Percentiles rank a stretch among this genome's conserved stretches.
phyloP scores from a whole-genome alignment of 2,888 invertebrate species.

The Cryptus viduatorius region DNA sequence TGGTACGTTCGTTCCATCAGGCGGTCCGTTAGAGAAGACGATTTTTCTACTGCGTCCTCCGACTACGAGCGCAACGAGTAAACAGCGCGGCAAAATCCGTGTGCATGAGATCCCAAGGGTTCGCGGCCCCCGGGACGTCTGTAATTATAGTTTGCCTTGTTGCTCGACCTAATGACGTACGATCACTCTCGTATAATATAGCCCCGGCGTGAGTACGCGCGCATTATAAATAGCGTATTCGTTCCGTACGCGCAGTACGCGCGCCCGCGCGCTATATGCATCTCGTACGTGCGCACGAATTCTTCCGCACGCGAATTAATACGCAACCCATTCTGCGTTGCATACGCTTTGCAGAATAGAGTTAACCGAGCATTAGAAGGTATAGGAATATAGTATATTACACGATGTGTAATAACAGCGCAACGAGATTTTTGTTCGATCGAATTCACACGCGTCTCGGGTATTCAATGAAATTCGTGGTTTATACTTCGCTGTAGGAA shows the following conservation, averaged over 20 bases:
- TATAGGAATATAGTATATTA: not conserved
- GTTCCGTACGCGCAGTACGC: conserved; percentile 4
- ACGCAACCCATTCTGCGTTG: conserved; percentile 43
- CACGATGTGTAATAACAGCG: conserved; percentile 12
- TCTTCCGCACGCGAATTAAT: conserved; percentile 37
- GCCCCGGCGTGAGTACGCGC: conserved; percentile 30
- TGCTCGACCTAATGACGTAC: conserved; percentile 67
- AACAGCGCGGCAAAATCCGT: conserved; percentile 7
- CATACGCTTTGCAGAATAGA: conserved; percentile 6
- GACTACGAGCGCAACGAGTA: conserved; percentile 15
- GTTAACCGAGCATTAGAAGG: conserved; percentile 1
- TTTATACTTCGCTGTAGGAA: not conserved
- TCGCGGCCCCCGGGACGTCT: conserved; percentile 56
- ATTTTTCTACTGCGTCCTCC: conserved; percentile 29
- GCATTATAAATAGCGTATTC: conserved; percentile 56
- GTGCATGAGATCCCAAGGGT: conserved; percentile 59
- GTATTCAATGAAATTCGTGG: not conserved
- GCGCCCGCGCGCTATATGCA: conserved; percentile 2
- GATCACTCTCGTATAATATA: conserved; percentile 62
- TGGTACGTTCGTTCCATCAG: conserved; percentile 30
- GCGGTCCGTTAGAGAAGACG: conserved; percentile 51
- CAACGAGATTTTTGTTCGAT: conserved; percentile 33
- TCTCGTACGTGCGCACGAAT: conserved; percentile 29
- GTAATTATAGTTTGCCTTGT: conserved; percentile 64
- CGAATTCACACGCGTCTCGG: conserved; percentile 13